A percentile compares a stretch with the other conserved stretches of the same genome.
These are phyloP conservation scores for Nesometra sesokonis DNA, from an alignment of 35 echinoderm and acorn worm species.

Conservation along the genomic window DNA sequence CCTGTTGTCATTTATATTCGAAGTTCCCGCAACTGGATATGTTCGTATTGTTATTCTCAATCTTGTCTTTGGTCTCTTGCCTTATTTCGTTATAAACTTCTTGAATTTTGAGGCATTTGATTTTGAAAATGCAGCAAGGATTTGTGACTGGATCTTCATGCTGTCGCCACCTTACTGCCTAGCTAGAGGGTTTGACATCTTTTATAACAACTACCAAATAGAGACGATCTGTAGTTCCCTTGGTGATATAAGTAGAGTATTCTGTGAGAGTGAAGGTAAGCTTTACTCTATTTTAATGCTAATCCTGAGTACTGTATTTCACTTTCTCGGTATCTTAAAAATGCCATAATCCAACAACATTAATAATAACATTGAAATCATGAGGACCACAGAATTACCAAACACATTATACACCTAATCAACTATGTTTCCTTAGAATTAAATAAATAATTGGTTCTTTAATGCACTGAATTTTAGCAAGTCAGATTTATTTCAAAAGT, in stretches of 20 bases:
- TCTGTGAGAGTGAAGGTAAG: slow-evolving; percentile 48
- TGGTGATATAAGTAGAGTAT: slow-evolving; percentile 25
- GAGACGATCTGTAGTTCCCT: slow-evolving; percentile 37
- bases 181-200: slow-evolving; percentile 45
- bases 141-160: slow-evolving; percentile 49
- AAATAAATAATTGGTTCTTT: too few species aligned
- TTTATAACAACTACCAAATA: slow-evolving; percentile 39
- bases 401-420: too few species aligned
- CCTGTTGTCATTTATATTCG: slow-evolving; percentile 57
- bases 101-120: slow-evolving; percentile 34
- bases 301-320: too few species aligned
- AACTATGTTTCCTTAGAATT: too few species aligned
- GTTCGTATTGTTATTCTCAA: slow-evolving; percentile 56
- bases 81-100: slow-evolving; percentile 45
- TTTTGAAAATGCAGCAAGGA: slow-evolving; percentile 29
- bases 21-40: slow-evolving; percentile 54
- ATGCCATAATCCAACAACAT: too few species aligned
- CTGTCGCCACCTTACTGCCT: slow-evolving; percentile 49
- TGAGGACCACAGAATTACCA: too few species aligned
- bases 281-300: too few species aligned
- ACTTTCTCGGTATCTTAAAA: too few species aligned
- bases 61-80: slow-evolving; percentile 27
- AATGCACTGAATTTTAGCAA: too few species aligned
- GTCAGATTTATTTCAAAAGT: too few species aligned
- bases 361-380: too few species aligned